Conservation (phyloP, 2,113 vertebrate species). For the Lathamus discolor region DNA sequence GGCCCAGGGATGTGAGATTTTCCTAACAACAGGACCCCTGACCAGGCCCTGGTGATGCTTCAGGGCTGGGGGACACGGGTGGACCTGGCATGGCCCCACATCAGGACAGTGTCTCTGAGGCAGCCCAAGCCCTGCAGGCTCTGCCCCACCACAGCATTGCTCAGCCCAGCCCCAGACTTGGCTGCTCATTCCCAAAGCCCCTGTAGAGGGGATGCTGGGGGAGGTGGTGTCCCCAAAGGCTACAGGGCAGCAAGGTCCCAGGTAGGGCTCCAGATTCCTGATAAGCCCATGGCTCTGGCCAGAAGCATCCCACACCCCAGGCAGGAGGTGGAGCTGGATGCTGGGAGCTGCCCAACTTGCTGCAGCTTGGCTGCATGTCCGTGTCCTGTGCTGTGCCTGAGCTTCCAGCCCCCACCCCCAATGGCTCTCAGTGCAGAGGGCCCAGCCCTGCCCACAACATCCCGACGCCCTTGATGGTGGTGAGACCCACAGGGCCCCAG, state of each 20-base stretch:
- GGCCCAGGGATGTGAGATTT: background rate
- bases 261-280: background rate
- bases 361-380: background rate
- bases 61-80: background rate
- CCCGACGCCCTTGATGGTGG: background rate
- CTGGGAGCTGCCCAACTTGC: background rate
- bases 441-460: background rate
- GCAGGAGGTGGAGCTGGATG: background rate
- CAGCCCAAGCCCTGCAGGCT: background rate
- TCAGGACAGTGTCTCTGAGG: background rate
- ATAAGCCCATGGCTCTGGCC: background rate
- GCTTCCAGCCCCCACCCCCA: background rate
- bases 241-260: accelerated
- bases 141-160: background rate
- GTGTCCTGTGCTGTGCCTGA: background rate
- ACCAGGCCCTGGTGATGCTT: background rate
- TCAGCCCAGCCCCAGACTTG: background rate
- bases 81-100: background rate
- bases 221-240: background rate
- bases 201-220: accelerated
- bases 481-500: accelerated
- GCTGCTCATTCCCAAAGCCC: background rate
- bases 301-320: background rate
- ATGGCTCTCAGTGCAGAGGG: accelerated
- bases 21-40: background rate